A percentile compares a stretch with the other conserved stretches of the same genome.
Conservation (phyloP, 2,113 vertebrate species). For the Macaca mulatta region DNA sequence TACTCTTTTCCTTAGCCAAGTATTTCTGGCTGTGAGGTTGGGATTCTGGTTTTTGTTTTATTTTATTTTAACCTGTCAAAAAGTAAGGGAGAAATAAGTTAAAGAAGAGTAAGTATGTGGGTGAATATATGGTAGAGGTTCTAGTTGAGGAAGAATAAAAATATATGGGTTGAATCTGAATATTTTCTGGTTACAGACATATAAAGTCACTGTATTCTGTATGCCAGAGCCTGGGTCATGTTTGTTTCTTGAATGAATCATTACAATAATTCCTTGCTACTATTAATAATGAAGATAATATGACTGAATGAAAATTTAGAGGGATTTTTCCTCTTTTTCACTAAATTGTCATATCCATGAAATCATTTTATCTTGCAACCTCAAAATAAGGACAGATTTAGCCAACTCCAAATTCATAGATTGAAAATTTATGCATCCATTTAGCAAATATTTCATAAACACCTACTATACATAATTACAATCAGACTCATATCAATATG, state of each 20-base stretch:
- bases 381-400: background rate
- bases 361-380: background rate
- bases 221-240: background rate
- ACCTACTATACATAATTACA: background rate
- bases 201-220: background rate
- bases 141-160: background rate
- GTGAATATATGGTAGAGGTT: background rate
- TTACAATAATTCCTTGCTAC: background rate
- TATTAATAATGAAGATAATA: conserved; percentile 15
- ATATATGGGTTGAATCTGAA: background rate
- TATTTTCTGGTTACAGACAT: background rate
- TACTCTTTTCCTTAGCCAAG: background rate
- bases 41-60: background rate
- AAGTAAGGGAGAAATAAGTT: background rate
- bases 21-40: conserved; percentile 4
- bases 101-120: background rate
- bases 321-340: background rate
- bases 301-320: background rate
- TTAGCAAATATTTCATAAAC: background rate
- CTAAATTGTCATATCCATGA: background rate
- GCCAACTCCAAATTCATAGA: background rate
- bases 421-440: background rate
- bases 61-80: background rate
- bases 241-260: background rate
- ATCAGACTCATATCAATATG: background rate